Percentiles rank a stretch among this genome's conserved stretches.
Conservation (phyloP, 2,113 vertebrate species). For the Paradisaea rubra region DNA sequence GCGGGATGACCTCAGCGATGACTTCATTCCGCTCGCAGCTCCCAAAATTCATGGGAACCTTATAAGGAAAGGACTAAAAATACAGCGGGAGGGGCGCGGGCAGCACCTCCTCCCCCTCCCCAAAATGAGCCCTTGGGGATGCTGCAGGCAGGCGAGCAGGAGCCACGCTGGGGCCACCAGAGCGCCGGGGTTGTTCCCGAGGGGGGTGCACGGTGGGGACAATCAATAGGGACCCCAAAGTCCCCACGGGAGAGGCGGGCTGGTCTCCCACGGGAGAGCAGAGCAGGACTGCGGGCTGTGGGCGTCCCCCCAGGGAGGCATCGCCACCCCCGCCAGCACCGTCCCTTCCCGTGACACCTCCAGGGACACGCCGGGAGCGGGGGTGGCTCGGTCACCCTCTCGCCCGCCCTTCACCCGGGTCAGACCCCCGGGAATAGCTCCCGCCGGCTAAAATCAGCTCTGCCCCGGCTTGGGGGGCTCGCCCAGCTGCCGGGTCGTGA, state of each 20-base stretch:
- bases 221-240: neutral
- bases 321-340: neutral
- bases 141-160: neutral
- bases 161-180: neutral
- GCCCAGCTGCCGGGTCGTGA: neutral
- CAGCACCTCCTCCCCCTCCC: neutral
- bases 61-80: slow-evolving; percentile 46
- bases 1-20: slow-evolving; percentile 33
- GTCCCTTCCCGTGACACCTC: neutral
- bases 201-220: neutral
- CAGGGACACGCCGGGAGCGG: accelerated
- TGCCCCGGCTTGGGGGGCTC: neutral
- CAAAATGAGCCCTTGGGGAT: neutral
- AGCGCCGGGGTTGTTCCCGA: neutral
- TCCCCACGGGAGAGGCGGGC: too few species aligned
- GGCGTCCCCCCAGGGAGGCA: neutral
- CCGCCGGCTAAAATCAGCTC: neutral
- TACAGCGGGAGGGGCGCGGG: neutral
- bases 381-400: neutral
- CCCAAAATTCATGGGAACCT: slow-evolving; percentile 20
- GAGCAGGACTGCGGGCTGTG: neutral
- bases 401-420: neutral
- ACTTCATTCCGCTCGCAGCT: slow-evolving; percentile 22
- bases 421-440: neutral
- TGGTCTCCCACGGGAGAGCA: neutral